Evolutionary conservation across 2,888 invertebrate genomes (phyloP).

Genomic region (Plagiodera versicolora): DNA sequence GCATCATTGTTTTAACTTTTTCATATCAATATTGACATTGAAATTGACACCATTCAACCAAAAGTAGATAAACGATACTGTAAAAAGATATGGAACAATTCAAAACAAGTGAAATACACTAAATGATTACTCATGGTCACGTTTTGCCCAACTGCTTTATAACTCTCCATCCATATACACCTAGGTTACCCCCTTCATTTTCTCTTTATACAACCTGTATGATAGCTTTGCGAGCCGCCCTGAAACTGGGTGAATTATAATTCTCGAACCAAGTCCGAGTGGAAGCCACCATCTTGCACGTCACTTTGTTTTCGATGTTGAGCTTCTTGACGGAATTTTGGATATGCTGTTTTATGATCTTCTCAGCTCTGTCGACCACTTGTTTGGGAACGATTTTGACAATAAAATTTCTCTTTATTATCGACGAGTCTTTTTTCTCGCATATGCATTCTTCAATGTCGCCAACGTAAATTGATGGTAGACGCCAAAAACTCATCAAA

Average conservation of each 20-base stretch:
- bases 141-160: too few relatives aligned
- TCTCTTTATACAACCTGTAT: too few relatives aligned
- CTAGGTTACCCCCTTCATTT: too few relatives aligned
- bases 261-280: conserved; percentile 54
- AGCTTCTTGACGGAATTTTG: conserved; percentile 42
- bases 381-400: conserved; percentile 53
- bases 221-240: conserved; percentile 53
- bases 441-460: conserved; percentile 49
- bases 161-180: too few relatives aligned
- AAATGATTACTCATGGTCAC: too few relatives aligned
- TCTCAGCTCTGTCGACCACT: conserved; percentile 39
- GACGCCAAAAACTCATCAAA: conserved; percentile 56
- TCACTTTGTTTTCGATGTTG: conserved; percentile 47
- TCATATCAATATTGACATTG: too few relatives aligned
- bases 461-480: conserved; percentile 48
- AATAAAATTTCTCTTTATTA: conserved; percentile 47
- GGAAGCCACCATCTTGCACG: conserved; percentile 41
- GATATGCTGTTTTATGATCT: conserved; percentile 40
- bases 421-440: conserved; percentile 45
- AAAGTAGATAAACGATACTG: too few relatives aligned
- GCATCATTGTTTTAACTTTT: too few relatives aligned
- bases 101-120: too few relatives aligned
- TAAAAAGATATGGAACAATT: too few relatives aligned
- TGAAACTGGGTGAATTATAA: conserved; percentile 48
- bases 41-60: too few relatives aligned